Conservation (phyloP, 2,113 vertebrate genomes). For the Hiodon tergisus region DNA sequence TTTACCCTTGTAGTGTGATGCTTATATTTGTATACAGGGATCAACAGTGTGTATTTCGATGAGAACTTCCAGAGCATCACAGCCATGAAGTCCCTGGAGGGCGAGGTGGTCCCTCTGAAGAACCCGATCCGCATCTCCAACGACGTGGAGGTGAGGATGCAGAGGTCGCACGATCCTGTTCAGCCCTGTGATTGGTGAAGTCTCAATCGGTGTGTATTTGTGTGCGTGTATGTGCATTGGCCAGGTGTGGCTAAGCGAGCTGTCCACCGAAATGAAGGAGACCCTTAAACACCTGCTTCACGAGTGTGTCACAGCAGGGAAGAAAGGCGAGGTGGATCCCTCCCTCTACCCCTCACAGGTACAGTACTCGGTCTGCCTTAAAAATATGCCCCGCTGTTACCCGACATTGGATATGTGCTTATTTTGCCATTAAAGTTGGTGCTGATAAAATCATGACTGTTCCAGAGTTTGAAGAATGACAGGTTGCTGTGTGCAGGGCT, state of each 20-base stretch:
- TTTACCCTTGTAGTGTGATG: not conserved
- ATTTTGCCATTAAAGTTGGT: too few relatives aligned
- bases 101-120: slow-evolving; percentile 83
- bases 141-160: slow-evolving; percentile 80
- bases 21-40: slow-evolving; percentile 61
- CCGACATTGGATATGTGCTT: too few relatives aligned
- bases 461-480: too few relatives aligned
- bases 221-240: slow-evolving; percentile 25
- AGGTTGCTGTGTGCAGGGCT: too few relatives aligned
- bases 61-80: slow-evolving; percentile 76
- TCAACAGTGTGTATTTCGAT: slow-evolving; percentile 90
- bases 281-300: slow-evolving; percentile 80
- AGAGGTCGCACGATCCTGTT: not conserved
- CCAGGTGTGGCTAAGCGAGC: slow-evolving; percentile 80
- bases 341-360: slow-evolving; percentile 89
- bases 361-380: slow-evolving; percentile 13
- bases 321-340: slow-evolving; percentile 76
- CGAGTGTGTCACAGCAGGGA: slow-evolving; percentile 77
- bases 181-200: slow-evolving; percentile 1
- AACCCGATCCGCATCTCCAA: slow-evolving; percentile 78
- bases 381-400: too few relatives aligned
- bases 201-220: slow-evolving; percentile 24
- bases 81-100: slow-evolving; percentile 90
- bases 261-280: slow-evolving; percentile 89
- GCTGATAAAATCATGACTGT: too few relatives aligned